These are phyloP conservation scores for Cantharis lateralis DNA, from an alignment of 2,888 invertebrate species.

Conservation along the genomic window DNA sequence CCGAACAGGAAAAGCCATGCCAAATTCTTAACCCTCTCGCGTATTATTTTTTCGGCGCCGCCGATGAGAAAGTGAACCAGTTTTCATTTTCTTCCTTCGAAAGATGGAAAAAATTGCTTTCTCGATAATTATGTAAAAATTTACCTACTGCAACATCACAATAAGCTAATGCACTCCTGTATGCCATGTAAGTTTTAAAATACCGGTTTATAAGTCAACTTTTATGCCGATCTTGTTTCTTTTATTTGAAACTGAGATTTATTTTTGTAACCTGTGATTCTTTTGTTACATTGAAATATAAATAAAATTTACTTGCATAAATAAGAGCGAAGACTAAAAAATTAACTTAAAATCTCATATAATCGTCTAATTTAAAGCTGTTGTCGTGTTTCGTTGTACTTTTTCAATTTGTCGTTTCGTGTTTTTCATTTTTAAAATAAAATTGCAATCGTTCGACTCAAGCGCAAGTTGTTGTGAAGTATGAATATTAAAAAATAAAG, in stretches of 20 bases:
- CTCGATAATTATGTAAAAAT: not conserved
- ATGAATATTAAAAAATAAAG: slow-evolving; percentile 9
- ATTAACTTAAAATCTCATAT: not conserved
- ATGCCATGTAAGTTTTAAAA: slow-evolving; percentile 10
- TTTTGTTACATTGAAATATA: not conserved
- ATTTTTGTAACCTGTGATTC: not conserved
- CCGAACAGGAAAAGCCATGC: not conserved
- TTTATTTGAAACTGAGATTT: slow-evolving; percentile 8
- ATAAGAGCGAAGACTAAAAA: not conserved
- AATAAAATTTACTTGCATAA: not conserved
- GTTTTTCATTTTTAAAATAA: not conserved
- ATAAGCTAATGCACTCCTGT: slow-evolving; percentile 10
- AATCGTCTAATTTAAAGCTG: not conserved
- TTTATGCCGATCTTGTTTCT: slow-evolving; percentile 13
- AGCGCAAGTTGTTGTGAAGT: slow-evolving; percentile 3
- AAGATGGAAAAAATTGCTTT: not conserved
- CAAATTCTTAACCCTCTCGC: not conserved
- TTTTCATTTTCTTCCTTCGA: not conserved
- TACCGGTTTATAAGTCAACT: slow-evolving; percentile 21
- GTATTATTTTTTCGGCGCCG: not conserved
- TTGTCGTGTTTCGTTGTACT: not conserved
- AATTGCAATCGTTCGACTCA: not conserved
- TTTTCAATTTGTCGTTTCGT: not conserved
- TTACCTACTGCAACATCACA: not conserved
- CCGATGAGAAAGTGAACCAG: not conserved